Conservation (phyloP, 64 coral and sea anemone species). For the Catalaphyllia jardinei region DNA sequence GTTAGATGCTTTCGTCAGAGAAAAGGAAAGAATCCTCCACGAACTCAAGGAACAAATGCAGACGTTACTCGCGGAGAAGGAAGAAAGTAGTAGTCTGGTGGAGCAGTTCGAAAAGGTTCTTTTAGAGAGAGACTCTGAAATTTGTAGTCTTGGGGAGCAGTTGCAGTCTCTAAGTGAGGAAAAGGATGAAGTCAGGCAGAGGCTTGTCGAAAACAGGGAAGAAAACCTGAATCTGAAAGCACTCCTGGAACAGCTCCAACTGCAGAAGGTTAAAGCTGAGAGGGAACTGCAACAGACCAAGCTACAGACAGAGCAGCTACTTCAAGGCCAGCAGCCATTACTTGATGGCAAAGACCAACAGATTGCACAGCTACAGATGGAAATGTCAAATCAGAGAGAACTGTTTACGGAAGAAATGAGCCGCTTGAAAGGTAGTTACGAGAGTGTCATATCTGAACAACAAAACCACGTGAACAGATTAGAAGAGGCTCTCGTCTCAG, state of each 20-base stretch:
- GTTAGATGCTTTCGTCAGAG: constrained; percentile 71
- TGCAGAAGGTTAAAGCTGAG: constrained; percentile 14
- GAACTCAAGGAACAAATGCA: constrained; percentile 65
- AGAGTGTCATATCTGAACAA: constrained; percentile 13
- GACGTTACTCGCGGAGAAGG: constrained; percentile 43
- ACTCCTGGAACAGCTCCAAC: constrained; percentile 4
- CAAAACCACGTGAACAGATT: constrained; percentile 30
- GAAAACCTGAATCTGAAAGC: constrained; percentile 23
- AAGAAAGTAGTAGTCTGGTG: constrained; percentile 36
- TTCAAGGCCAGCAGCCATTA: constrained; percentile 11
- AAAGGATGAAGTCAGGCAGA: background rate
- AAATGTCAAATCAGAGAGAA: constrained; percentile 8
- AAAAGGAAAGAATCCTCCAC: constrained; percentile 71
- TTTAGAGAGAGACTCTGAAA: constrained; percentile 11
- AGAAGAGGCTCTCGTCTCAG: background rate
- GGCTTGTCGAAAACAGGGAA: background rate
- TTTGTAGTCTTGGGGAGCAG: background rate
- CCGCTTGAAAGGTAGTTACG: constrained; percentile 11
- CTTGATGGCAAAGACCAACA: constrained; percentile 19
- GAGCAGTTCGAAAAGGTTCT: constrained; percentile 58
- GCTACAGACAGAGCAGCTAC: background rate
- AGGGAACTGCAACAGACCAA: constrained; percentile 24
- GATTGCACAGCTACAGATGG: background rate
- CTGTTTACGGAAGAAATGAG: background rate
- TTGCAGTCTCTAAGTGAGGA: background rate